Evolutionary conservation across 2,888 invertebrate species (phyloP).

Genomic region (Aradus depressus): DNA sequence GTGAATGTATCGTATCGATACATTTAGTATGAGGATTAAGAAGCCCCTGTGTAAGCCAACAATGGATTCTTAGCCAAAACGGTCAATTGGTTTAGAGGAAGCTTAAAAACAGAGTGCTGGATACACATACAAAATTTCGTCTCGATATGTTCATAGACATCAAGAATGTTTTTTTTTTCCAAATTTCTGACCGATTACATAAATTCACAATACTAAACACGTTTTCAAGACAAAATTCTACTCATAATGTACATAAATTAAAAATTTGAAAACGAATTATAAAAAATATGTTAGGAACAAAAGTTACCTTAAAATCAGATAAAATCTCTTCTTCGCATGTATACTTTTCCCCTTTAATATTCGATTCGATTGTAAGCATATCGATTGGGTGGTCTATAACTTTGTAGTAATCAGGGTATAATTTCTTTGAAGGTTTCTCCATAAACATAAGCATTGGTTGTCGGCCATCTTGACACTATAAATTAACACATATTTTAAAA

Average conservation of each 20-base stretch:
- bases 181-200: too few species aligned
- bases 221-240: neutral
- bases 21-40: too few species aligned
- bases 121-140: too few species aligned
- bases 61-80: too few species aligned
- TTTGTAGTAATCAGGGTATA: constrained; percentile 85
- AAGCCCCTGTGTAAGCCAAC: too few species aligned
- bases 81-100: too few species aligned
- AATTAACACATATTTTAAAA: constrained; percentile 1
- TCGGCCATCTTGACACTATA: constrained; percentile 58
- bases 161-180: too few species aligned
- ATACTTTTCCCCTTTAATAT: constrained; percentile 66
- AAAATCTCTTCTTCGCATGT: constrained; percentile 47
- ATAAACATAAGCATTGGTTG: constrained; percentile 85
- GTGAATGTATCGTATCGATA: too few species aligned
- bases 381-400: constrained; percentile 90
- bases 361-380: constrained; percentile 83
- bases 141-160: too few species aligned
- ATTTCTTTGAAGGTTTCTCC: constrained; percentile 89
- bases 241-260: neutral
- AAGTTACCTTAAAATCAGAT: constrained; percentile 47
- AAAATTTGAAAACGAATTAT: neutral
- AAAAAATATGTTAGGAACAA: too few species aligned
- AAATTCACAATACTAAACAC: too few species aligned
- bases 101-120: too few species aligned